These are phyloP conservation scores for Drosophila virilis DNA, from an alignment of 1,140 invertebrate genomes.

Conservation along the genomic window DNA sequence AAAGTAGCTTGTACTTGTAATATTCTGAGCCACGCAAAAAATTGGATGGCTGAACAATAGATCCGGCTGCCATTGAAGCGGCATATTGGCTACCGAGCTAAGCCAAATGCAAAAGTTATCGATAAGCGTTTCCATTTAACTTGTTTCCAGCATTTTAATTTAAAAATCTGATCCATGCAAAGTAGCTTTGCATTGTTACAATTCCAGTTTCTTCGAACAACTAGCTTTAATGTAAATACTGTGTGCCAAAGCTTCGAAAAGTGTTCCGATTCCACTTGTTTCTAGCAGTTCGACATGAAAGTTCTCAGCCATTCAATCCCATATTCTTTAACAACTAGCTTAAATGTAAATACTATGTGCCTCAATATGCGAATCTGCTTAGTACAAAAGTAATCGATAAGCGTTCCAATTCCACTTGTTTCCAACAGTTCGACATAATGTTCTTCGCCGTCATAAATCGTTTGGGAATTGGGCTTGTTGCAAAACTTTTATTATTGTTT, in stretches of 20 bases:
- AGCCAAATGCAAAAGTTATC: background rate
- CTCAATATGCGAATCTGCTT: too few species aligned
- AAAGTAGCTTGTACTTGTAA: conserved; percentile 5
- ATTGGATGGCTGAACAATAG: too few species aligned
- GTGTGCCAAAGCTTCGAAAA: too few species aligned
- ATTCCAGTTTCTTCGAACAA: background rate
- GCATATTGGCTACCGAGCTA: background rate
- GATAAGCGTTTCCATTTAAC: background rate
- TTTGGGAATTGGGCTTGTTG: too few species aligned
- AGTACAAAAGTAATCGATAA: too few species aligned
- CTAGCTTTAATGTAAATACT: too few species aligned
- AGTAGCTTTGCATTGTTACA: background rate
- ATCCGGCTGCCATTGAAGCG: background rate
- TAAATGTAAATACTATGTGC: too few species aligned
- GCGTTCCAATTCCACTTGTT: background rate
- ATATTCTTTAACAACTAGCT: background rate
- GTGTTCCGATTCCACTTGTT: background rate
- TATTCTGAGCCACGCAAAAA: too few species aligned
- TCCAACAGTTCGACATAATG: background rate
- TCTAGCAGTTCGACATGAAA: background rate
- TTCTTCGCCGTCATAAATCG: too few species aligned
- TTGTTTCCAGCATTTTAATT: background rate
- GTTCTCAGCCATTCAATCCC: background rate
- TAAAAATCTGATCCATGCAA: background rate
- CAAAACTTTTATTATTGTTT: too few species aligned